Percentiles rank a stretch among this genome's conserved stretches.
phyloP scores from a whole-genome alignment of 1,140 invertebrate genomes.

The Hyles euphorbiae region DNA sequence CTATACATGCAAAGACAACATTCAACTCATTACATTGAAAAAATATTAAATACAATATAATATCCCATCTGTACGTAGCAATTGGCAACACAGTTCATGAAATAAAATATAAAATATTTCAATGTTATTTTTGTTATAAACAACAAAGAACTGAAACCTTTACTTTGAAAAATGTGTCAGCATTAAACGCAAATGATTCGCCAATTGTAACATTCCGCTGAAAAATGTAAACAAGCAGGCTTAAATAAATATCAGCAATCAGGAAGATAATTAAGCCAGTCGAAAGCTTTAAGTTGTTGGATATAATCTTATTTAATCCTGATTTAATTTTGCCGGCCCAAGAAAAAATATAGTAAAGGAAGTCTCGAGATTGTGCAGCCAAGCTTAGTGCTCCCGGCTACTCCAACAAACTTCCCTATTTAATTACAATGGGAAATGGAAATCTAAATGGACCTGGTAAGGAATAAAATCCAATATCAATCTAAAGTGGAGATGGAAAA shows the following conservation, averaged over 20 bases:
- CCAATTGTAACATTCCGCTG: too few species aligned
- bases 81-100: too few species aligned
- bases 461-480: conserved; percentile 46
- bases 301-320: conserved; percentile 15
- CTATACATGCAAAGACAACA: too few species aligned
- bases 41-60: too few species aligned
- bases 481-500: conserved; percentile 27
- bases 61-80: too few species aligned
- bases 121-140: too few species aligned
- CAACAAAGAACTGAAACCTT: too few species aligned
- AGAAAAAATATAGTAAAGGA: conserved; percentile 18
- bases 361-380: conserved; percentile 13
- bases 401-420: conserved; percentile 53
- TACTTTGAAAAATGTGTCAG: too few species aligned
- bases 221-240: neutral
- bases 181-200: too few species aligned
- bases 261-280: conserved; percentile 6
- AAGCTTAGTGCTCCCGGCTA: conserved; percentile 14
- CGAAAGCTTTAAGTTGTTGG: conserved; percentile 6
- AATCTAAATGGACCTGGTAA: conserved; percentile 51
- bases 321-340: conserved; percentile 13
- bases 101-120: too few species aligned
- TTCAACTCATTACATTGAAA: too few species aligned
- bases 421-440: conserved; percentile 59
- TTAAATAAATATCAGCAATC: neutral